phyloP scores from a whole-genome alignment of 2,113 vertebrate genomes.

The Turdus rufiventris region DNA sequence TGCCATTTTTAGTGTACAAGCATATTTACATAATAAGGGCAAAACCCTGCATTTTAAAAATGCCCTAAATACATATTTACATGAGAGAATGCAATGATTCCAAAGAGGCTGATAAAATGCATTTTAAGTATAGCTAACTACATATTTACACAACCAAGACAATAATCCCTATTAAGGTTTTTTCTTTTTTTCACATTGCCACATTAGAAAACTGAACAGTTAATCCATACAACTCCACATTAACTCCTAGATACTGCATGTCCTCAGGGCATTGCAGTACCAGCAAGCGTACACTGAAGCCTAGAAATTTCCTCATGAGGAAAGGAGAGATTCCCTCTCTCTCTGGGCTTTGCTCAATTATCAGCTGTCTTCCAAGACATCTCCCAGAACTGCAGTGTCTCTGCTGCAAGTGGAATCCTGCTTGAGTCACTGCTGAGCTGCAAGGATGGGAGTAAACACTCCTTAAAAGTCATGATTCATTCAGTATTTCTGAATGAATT shows the following conservation, averaged over 20 bases:
- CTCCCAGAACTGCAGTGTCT: neutral
- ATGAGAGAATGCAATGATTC: constrained; percentile 50
- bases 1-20: constrained; percentile 13
- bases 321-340: neutral
- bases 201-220: constrained; percentile 14
- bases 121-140: constrained; percentile 51
- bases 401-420: neutral
- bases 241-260: neutral
- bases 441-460: neutral
- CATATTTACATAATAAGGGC: constrained; percentile 45
- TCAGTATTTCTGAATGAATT: neutral
- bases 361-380: neutral
- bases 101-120: constrained; percentile 43
- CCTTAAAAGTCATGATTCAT: neutral
- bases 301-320: constrained; percentile 11
- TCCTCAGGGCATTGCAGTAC: constrained; percentile 10
- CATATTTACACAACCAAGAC: constrained; percentile 53
- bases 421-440: neutral
- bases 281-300: neutral
- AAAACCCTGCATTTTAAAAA: constrained; percentile 52
- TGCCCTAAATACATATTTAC: constrained; percentile 62
- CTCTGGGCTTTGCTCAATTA: constrained; percentile 8
- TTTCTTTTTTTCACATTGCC: neutral
- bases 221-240: constrained; percentile 8
- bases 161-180: constrained; percentile 29